A percentile compares a stretch with the other conserved stretches of the same genome.
Evolutionary conservation across 1,140 invertebrate genomes (phyloP).

Genomic region (Akabosia matsudoensis): DNA sequence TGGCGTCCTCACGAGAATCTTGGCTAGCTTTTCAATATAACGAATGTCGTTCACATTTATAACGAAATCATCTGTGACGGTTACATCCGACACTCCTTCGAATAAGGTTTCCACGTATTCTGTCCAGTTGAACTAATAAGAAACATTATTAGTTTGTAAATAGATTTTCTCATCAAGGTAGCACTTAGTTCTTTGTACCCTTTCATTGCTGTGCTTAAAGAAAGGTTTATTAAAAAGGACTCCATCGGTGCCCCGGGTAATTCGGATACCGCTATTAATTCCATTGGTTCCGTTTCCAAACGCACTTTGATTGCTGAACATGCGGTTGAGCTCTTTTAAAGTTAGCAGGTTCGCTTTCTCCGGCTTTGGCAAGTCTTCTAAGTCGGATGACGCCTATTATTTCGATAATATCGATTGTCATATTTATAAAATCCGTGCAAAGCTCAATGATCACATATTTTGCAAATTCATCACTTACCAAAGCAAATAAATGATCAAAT

Average conservation of each 20-base stretch:
- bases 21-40: conserved; percentile 35
- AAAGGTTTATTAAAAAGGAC: background rate
- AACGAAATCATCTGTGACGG: conserved; percentile 30
- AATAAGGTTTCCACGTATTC: conserved; percentile 41
- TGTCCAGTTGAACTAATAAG: conserved; percentile 44
- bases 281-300: background rate
- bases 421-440: too few species aligned
- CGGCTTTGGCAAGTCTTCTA: conserved; percentile 24
- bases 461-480: too few species aligned
- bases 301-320: conserved; percentile 22
- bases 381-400: conserved; percentile 17
- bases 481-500: conserved; percentile 28
- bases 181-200: background rate
- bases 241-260: too few species aligned
- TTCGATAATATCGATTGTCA: background rate
- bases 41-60: conserved; percentile 41
- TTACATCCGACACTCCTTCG: conserved; percentile 31
- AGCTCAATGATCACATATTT: too few species aligned
- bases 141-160: background rate
- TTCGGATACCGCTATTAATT: too few species aligned
- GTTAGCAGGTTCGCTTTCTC: conserved; percentile 29
- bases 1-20: conserved; percentile 23
- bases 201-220: background rate
- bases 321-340: conserved; percentile 30
- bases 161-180: background rate